Percentiles rank a stretch among this genome's conserved stretches.
Conservation (phyloP, 2,113 vertebrate genomes). For the Oreotragus oreotragus region DNA sequence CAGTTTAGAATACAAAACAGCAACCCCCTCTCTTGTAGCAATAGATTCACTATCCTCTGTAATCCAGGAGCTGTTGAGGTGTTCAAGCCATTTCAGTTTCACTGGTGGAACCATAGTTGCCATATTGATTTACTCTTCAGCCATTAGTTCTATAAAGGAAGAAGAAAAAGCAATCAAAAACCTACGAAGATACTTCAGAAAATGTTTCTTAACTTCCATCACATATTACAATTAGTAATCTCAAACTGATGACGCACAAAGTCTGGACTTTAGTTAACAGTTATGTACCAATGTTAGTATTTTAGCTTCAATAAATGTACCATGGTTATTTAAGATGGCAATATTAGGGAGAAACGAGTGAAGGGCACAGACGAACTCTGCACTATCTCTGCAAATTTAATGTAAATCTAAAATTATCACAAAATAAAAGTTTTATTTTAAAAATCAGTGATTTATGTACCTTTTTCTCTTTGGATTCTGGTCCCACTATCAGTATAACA, state of each 20-base stretch:
- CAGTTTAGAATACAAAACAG: constrained; percentile 92
- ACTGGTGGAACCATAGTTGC: constrained; percentile 96
- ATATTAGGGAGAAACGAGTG: background rate
- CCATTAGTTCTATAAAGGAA: constrained; percentile 87
- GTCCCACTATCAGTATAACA: background rate
- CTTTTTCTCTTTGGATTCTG: constrained; percentile 10
- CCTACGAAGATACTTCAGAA: background rate
- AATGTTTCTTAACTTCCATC: background rate
- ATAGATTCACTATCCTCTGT: constrained; percentile 98
- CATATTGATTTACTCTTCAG: constrained; percentile 90
- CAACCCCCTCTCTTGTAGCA: constrained; percentile 94
- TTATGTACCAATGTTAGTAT: background rate
- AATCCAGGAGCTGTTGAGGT: constrained; percentile 99
- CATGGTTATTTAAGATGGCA: background rate
- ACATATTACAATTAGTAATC: background rate
- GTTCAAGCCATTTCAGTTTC: constrained; percentile 99
- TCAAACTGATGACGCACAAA: constrained; percentile 22
- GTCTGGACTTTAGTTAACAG: background rate
- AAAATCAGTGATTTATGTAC: constrained; percentile 17
- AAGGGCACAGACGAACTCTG: background rate
- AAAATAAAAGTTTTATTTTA: constrained; percentile 9
- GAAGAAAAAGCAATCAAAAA: constrained; percentile 19
- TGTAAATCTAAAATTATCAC: background rate
- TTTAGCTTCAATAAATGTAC: background rate
- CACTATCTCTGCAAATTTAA: background rate